Evolutionary conservation across 2,797 vertebrate genomes (phyloP), one percentile per base, ranked within the genome.

Genomic region (Mus caroli): DNA sequence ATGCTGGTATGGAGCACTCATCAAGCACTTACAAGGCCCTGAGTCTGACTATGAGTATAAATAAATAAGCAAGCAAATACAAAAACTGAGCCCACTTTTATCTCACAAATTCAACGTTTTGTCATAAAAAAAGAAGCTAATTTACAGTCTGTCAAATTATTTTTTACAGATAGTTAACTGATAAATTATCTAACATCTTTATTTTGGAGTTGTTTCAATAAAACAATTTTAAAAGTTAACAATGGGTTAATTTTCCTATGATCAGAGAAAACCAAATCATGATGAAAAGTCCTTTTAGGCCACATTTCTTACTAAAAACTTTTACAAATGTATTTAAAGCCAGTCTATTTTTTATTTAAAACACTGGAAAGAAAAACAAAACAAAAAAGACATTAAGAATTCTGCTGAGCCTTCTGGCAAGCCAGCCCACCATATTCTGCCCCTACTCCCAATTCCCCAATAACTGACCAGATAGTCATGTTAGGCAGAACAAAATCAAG

Each of bases 201-300:
- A 85, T 85, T 92, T 96, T 79, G 92, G 40, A 43, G 71, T 91
- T 94, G 60, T 43, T 87, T 94, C 86, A 95, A 73, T 52, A 84
- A 95, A 92, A 67, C 73, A 50, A 46, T 95, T 93, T 46, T 87
- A 69, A 50, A 86, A 64, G 34, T 69, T 92, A 92, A 90, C 69
- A 34, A 9, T 20, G 54, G 15, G 19, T n/a, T 2, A 73, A 9
- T 60, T 96, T 88, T 90, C 43, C 46, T 79, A 26, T 79, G 28
- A 46, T 69, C 62, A 34, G 50, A 95, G 58, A 94, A 92, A 92
- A 89, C 37, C 31, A 95, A 26, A 90, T 77, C 28, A 84, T 67
- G 84, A 94, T 73, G 80, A 92, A 96, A 96, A 94, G 28, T 4
- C 52, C 87, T 87, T 86, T 95, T 54, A 71, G 62, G 5, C 5